Evolutionary conservation across 2,888 invertebrate genomes (phyloP), one percentile per base, ranked within the genome.

Genomic region (Hedya salicella): DNA sequence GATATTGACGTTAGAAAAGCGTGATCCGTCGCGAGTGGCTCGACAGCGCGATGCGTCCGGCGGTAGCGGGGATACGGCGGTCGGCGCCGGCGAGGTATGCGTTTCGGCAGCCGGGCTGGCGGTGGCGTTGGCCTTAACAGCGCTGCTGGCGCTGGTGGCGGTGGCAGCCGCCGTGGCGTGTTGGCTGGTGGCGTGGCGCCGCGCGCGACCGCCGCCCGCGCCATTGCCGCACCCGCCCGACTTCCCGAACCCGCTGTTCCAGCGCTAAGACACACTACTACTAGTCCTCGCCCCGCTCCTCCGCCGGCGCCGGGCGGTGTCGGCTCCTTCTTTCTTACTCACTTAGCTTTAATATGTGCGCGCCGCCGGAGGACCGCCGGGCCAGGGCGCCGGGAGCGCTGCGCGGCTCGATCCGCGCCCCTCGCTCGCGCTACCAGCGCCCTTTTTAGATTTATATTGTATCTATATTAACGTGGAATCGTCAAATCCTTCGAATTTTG

Each of bases 111-210:
- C 98, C 76, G 97, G 98, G 71, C 95, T 98, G 81, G 97, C 98
- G 75, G 97, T 98, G 79, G 97, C 98, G 73, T 93, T 98, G 79
- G 96, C 98, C 71, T 96, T 98, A 83, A 98, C 98, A 72, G 98
- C 98, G 56, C 94, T 98, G 69, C 90, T 98, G 80, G 98, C 98
- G 67, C 93, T 98, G 71, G 98, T 98, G 68, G 98, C 98, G 66
- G 98, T 98, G 65, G 98, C 98, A 30, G 97, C 98, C 57, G 98
- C 98, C 65, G 98, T 98, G 67, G 98, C 97, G 70, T 98, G 98
- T 89, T 98, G 98, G 98, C 94, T 98, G 72, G 97, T 98, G 95
- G 98, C 98, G 76, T 98, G 98, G 92, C 93, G 98, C 74, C 95
- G 97, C 76, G 95, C 96, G 81, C 96, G 97, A 60, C 97, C 97